These are phyloP conservation scores for Drosophila sechellia DNA, from an alignment of 1,140 invertebrate species.

Conservation along the genomic window DNA sequence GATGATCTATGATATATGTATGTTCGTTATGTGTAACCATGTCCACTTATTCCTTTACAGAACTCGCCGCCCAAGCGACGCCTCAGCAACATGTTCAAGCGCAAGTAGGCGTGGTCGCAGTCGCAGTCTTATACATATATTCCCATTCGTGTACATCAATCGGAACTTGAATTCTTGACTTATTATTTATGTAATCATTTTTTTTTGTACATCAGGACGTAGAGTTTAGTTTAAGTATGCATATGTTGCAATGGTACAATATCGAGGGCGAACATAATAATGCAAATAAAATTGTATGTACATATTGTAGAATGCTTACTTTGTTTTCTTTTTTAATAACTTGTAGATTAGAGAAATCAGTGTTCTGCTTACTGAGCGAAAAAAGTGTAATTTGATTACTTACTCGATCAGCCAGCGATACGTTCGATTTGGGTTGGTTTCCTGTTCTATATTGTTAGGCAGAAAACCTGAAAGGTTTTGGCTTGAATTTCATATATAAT, in stretches of 20 bases:
- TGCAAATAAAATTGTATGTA: slow-evolving; percentile 3
- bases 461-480: too few species aligned
- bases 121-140: neutral
- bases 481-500: too few species aligned
- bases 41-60: slow-evolving; percentile 55
- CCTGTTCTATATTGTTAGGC: neutral
- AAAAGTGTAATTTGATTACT: neutral
- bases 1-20: neutral
- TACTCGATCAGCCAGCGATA: neutral
- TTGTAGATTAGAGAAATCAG: too few species aligned
- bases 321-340: neutral
- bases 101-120: slow-evolving; percentile 54
- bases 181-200: neutral
- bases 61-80: slow-evolving; percentile 79
- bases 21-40: slow-evolving; percentile 5
- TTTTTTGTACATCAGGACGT: neutral
- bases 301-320: neutral
- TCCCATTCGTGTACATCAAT: neutral
- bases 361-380: neutral
- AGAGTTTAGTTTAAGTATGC: neutral
- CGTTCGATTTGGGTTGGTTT: too few species aligned
- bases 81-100: slow-evolving; percentile 81
- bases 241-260: neutral
- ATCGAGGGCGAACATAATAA: neutral
- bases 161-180: neutral